A percentile compares a stretch with the other conserved stretches of the same genome.
Conservation (phyloP, 2,113 vertebrate genomes). For the Lagenorhynchus albirostris region DNA sequence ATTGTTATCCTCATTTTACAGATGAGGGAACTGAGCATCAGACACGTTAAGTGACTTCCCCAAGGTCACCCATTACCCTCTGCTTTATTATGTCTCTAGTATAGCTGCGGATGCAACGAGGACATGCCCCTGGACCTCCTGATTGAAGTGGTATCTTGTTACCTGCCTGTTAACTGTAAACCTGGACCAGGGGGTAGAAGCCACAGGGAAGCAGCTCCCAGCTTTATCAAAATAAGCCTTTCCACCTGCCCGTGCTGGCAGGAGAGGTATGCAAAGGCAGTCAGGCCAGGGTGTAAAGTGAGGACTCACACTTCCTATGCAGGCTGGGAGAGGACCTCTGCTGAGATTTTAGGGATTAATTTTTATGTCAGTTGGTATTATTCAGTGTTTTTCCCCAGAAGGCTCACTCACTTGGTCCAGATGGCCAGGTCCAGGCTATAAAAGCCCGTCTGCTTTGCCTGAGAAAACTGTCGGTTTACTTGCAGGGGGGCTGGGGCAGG, state of each 20-base stretch:
- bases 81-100: background rate
- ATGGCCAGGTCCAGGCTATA: slow-evolving; percentile 44
- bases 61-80: background rate
- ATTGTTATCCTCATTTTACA: background rate
- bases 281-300: background rate
- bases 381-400: slow-evolving; percentile 13
- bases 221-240: background rate
- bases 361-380: background rate
- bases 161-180: background rate
- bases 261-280: background rate
- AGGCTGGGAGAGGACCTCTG: background rate
- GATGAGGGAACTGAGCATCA: background rate
- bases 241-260: background rate
- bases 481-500: background rate
- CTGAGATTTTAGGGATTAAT: slow-evolving; percentile 18
- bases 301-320: background rate
- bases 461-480: slow-evolving; percentile 3
- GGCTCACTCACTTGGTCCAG: slow-evolving; percentile 48
- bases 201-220: background rate
- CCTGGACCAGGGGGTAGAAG: background rate
- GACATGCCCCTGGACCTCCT: background rate
- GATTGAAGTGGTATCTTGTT: background rate
- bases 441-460: slow-evolving; percentile 39
- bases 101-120: background rate
- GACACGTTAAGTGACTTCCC: background rate